Conservation (phyloP, 2,113 vertebrate species). For the Chauna torquata region DNA sequence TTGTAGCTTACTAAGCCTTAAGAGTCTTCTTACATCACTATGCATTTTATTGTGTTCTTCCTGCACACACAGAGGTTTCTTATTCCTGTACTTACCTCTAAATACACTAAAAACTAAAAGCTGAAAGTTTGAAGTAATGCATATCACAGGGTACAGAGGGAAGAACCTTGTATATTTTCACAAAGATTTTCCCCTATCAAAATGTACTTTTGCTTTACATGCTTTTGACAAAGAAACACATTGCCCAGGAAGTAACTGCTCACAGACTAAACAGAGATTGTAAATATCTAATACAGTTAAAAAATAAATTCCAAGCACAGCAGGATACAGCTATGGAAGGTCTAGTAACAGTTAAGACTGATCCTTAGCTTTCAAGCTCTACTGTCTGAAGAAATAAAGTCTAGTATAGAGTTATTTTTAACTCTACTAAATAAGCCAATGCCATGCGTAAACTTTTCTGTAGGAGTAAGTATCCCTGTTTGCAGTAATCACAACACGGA, state of each 20-base stretch:
- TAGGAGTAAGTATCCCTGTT: not conserved
- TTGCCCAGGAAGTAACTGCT: not conserved
- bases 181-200: not conserved
- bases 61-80: not conserved
- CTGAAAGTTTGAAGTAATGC: not conserved
- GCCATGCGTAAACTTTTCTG: not conserved
- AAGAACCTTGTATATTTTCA: not conserved
- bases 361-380: not conserved
- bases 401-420: not conserved
- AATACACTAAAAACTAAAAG: not conserved
- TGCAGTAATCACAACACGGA: not conserved
- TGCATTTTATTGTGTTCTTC: not conserved
- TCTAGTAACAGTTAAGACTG: not conserved
- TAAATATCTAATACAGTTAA: not conserved
- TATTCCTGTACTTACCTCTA: not conserved
- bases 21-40: not conserved
- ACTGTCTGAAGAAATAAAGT: not conserved
- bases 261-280: not conserved
- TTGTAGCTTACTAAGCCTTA: not conserved
- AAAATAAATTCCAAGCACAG: not conserved
- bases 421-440: not conserved
- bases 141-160: not conserved
- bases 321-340: not conserved
- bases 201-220: not conserved
- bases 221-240: not conserved